These are phyloP conservation scores for Salarias fasciatus DNA, from an alignment of 2,797 vertebrate species.

Conservation along the genomic window DNA sequence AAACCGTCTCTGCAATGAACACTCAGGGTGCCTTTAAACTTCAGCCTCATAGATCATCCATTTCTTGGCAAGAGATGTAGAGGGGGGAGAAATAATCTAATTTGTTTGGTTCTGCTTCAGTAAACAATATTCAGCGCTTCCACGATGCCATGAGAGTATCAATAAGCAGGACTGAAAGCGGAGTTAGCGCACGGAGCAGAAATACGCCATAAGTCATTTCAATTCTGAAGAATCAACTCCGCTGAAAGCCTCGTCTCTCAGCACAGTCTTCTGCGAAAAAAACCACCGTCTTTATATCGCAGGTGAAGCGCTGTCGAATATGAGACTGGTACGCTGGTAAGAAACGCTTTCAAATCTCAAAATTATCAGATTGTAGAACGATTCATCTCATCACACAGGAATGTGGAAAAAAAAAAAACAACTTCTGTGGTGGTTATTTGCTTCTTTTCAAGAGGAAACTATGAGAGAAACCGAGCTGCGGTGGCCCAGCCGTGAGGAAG, in stretches of 20 bases:
- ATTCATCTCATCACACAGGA: too few species aligned
- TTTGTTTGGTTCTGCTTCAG: slow-evolving; percentile 51
- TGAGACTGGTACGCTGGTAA: too few species aligned
- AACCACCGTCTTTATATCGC: too few species aligned
- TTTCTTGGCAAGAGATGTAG: slow-evolving; percentile 36
- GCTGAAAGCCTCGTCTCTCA: neutral
- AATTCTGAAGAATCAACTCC: slow-evolving; percentile 11
- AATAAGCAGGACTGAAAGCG: slow-evolving; percentile 39
- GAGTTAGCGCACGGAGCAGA: slow-evolving; percentile 24
- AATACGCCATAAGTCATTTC: slow-evolving; percentile 23
- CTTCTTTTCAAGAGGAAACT: too few species aligned
- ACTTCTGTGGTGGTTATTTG: too few species aligned
- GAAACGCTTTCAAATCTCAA: too few species aligned
- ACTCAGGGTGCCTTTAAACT: slow-evolving; percentile 12
- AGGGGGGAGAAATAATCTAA: slow-evolving; percentile 15
- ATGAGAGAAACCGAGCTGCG: too few species aligned
- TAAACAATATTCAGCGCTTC: slow-evolving; percentile 38
- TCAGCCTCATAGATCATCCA: slow-evolving; percentile 21
- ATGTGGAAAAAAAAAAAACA: too few species aligned
- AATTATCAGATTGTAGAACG: too few species aligned
- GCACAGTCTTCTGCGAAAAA: too few species aligned
- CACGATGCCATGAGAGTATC: slow-evolving; percentile 39
- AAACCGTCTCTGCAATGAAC: neutral
- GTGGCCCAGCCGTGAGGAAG: too few species aligned
- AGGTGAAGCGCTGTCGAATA: too few species aligned